A percentile compares a stretch with the other conserved stretches of the same genome.
Conservation (phyloP, 2,888 invertebrate genomes). For the Dolichomitus sp. region DNA sequence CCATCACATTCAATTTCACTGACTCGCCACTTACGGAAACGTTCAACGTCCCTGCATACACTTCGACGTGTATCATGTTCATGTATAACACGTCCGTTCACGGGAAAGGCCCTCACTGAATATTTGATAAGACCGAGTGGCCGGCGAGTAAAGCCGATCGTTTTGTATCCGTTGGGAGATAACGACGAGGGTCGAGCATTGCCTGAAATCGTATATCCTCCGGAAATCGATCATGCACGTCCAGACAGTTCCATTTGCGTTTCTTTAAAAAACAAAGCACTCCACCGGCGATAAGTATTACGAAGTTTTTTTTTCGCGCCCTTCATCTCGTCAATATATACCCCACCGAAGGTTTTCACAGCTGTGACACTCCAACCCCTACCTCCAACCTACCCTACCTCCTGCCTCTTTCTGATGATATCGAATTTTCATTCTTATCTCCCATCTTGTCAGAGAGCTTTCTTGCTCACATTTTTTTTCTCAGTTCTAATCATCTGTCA, state of each 20-base stretch:
- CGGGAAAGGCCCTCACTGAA: constrained; percentile 50
- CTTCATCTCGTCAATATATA: constrained; percentile 35
- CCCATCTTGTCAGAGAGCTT: constrained; percentile 22
- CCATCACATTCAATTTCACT: constrained; percentile 55
- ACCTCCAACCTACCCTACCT: background rate
- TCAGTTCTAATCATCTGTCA: background rate
- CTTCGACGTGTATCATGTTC: constrained; percentile 16
- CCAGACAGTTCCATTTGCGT: constrained; percentile 56
- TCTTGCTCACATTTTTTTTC: constrained; percentile 19
- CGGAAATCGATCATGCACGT: constrained; percentile 63
- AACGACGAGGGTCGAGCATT: constrained; percentile 55
- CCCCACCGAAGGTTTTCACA: constrained; percentile 49
- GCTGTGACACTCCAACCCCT: constrained; percentile 47
- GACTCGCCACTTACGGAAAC: constrained; percentile 17
- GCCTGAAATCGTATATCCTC: constrained; percentile 35
- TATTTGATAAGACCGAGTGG: constrained; percentile 59
- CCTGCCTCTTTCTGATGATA: constrained; percentile 15
- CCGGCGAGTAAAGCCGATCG: constrained; percentile 43
- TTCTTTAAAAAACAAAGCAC: constrained; percentile 54
- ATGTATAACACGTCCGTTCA: constrained; percentile 23
- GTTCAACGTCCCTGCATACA: constrained; percentile 1
- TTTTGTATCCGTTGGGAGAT: constrained; percentile 61
- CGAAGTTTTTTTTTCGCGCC: constrained; percentile 36
- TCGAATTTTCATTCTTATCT: constrained; percentile 47
- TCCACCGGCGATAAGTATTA: constrained; percentile 47